Evolutionary conservation across 1,140 invertebrate species (phyloP), one percentile per base, ranked within the genome.

Genomic region (Plodia interpunctella): DNA sequence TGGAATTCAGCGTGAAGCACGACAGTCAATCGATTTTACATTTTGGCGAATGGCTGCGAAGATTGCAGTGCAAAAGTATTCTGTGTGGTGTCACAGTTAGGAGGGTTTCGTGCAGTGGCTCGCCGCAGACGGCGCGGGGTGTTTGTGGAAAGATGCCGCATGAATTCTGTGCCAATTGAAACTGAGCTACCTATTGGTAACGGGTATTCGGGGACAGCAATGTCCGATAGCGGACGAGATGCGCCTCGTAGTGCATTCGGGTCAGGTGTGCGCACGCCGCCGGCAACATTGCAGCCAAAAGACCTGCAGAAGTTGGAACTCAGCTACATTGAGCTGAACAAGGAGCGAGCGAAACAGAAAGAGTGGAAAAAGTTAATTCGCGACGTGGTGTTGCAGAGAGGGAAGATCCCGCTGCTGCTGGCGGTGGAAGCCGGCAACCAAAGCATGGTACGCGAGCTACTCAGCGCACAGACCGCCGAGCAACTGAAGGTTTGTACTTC

Each of bases 391-490:
- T 92, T 90, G 53, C 91, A 98, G 97, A 94, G 94, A 87, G 98
- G 97, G 60, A 97, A 96, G 88, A 96, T 98, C 72, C 97, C 98
- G 65, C 90, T 99, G 69, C 94, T 98, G 75, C 90, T 98, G 70
- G 97, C 98, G 25, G 95, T 98, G 56, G 97, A 98, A 83, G 94
- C 94, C 32, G 97, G 97, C 11, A 98, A 98, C 88, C 94, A 97
- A 79, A 95, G 95, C 56, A 97, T 98, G 92, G 96, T 96, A 74
- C 92, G 95, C 66, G 98, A 99, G 90, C 91, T 99, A 18, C 91
- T 99, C 56, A 92, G 94, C 75, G 92, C 95, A 82, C 92, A 96
- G 92, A 94, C 96, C 62, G 91, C 94, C 62, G 95, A 96, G 80
- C 94, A 96, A 88, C 88, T 96, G 25, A 93, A 93, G 90, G 92